phyloP scores from a whole-genome alignment of 2,113 vertebrate species.

The Columbina picui region DNA sequence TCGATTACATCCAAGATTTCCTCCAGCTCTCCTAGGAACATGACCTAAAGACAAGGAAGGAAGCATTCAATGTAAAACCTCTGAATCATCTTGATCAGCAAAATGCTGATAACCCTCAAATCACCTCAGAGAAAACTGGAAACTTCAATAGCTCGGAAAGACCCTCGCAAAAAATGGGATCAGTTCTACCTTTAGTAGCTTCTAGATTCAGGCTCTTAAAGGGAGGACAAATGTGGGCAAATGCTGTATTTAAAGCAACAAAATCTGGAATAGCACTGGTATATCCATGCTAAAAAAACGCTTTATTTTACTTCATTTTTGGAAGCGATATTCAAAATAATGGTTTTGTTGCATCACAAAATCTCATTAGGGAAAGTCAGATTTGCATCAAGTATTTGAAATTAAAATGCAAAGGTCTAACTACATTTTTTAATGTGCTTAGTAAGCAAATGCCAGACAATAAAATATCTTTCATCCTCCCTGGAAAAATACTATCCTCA shows the following conservation, averaged over 20 bases:
- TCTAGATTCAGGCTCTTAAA: background rate
- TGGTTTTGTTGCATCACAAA: background rate
- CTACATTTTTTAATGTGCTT: background rate
- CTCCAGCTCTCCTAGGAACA: slow-evolving; percentile 97
- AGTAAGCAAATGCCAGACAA: background rate
- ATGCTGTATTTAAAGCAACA: background rate
- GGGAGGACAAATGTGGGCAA: background rate
- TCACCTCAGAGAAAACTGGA: background rate
- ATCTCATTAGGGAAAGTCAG: background rate
- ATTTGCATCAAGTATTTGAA: background rate
- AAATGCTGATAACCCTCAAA: background rate
- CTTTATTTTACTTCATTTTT: background rate
- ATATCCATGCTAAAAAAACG: background rate
- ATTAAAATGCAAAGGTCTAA: background rate
- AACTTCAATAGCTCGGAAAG: background rate
- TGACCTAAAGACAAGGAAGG: slow-evolving; percentile 82
- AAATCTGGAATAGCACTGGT: background rate
- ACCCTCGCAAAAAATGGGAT: background rate
- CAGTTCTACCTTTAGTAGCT: background rate
- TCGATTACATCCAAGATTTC: slow-evolving; percentile 99
- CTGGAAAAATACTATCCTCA: background rate
- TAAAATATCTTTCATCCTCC: background rate
- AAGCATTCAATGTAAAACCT: background rate
- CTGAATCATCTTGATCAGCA: background rate
- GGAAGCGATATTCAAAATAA: background rate